Evolutionary conservation across 2,888 invertebrate genomes (phyloP), one percentile per base, ranked within the genome.

Genomic region (Nemapogon koenigi): DNA sequence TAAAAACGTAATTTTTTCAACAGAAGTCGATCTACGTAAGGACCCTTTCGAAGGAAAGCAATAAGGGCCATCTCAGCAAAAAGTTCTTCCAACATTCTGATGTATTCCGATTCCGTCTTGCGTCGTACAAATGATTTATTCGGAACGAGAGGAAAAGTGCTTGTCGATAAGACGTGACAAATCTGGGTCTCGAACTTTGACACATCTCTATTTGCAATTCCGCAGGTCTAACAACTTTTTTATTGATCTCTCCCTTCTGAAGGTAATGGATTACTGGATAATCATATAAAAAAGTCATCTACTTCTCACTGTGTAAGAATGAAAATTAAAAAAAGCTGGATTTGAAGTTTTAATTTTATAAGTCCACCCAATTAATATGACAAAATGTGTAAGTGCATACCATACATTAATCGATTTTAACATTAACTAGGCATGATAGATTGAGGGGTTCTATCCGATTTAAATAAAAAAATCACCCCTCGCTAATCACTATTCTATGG

Each of bases 121-220:
- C 54, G 53, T 51, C 49, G 55, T 50, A 50, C 53, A 53, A 59
- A 62, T 60, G 59, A 62, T 62, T 62, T 61, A 62, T 60, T 49
- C 49, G 46, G 47, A 52, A 52, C 46, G 45, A 47, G 51, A 50
- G 51, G 49, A 46, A 47, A 47, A 50, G 46, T 45, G 48, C 48
- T 49, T 46, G 29, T 44, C 55, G 61, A 62, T 60, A 60, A 55
- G 55, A 51, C 51, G 55, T 56, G 57, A 62, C 61, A 60, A 62
- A 63, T 62, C 62, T 56, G 53, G 51, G 53, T 50, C 50, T 52
- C 50, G 53, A 55, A 52, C 55, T 50, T 41, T 45, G 46, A 45
- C 43, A 45, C 43, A 48, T 43, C 44, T 42, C 46, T 48, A 50
- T 53, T 50, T 48, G 49, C 45, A 44, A 50, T 48, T 51, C 45